Evolutionary conservation across 2,113 vertebrate species (phyloP).

Genomic region (Hylia prasina): DNA sequence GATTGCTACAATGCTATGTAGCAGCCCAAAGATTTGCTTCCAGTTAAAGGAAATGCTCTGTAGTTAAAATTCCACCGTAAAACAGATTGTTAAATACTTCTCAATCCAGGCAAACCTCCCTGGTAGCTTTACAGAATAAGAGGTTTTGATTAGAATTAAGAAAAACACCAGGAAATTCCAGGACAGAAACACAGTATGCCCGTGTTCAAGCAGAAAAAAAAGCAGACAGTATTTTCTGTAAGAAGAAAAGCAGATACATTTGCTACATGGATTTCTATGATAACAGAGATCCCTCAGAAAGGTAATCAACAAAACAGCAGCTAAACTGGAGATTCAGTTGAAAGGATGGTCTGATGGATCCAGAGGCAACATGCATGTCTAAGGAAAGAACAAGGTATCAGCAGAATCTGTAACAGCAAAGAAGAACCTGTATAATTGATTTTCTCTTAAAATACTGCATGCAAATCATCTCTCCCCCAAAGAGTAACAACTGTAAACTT

Average conservation of each 20-base stretch:
- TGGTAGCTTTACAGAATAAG: neutral
- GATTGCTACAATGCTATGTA: neutral
- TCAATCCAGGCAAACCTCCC: neutral
- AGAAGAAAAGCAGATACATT: neutral
- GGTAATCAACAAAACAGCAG: neutral
- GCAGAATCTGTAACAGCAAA: neutral
- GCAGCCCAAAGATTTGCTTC: neutral
- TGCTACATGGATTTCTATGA: neutral
- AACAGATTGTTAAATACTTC: neutral
- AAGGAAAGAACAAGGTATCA: neutral
- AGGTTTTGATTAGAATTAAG: neutral
- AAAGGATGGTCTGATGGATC: neutral
- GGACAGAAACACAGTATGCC: neutral
- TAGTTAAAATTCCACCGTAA: neutral
- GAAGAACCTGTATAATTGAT: neutral
- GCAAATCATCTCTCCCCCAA: neutral
- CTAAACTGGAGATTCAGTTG: neutral
- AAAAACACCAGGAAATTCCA: neutral
- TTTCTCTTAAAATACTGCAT: neutral
- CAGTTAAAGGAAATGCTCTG: neutral
- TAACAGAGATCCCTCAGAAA: neutral
- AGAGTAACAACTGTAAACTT: neutral
- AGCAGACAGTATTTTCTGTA: neutral
- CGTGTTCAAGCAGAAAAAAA: neutral
- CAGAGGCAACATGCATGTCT: neutral